Evolutionary conservation across 2,797 vertebrate genomes (phyloP).

Genomic region (Staurois parvus): DNA sequence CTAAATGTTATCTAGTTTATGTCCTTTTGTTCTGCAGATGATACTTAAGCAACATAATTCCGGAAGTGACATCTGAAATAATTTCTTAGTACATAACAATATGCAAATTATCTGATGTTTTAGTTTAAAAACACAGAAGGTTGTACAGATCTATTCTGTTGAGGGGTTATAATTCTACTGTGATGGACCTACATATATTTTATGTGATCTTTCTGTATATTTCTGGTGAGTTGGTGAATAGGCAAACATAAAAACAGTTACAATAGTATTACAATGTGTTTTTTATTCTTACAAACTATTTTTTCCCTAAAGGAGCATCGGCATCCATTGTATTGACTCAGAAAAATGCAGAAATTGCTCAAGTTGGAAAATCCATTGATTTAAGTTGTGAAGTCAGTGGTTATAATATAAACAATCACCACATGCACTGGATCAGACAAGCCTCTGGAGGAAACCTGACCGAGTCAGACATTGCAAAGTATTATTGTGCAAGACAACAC

Average conservation of each 20-base stretch:
- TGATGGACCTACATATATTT: constrained; percentile 25
- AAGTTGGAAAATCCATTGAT: background rate
- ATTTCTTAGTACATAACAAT: too few relatives aligned
- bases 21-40: too few relatives aligned
- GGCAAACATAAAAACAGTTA: background rate
- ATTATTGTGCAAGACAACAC: constrained; percentile 56
- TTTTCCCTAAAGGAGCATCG: constrained; percentile 2
- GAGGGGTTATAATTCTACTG: too few relatives aligned
- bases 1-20: background rate
- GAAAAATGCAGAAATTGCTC: background rate
- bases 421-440: constrained; percentile 55
- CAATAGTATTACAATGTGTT: background rate
- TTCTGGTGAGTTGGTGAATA: constrained; percentile 21
- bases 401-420: constrained; percentile 55
- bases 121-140: too few relatives aligned
- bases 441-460: background rate
- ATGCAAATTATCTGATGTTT: too few relatives aligned
- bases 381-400: constrained; percentile 53
- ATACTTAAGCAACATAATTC: too few relatives aligned
- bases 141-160: too few relatives aligned
- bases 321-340: constrained; percentile 34
- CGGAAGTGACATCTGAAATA: too few relatives aligned
- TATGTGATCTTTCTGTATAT: constrained; percentile 8
- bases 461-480: constrained; percentile 36
- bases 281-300: background rate